Evolutionary conservation across 2,888 invertebrate species (phyloP).

Genomic region (Zaprionus obscuricornis): DNA sequence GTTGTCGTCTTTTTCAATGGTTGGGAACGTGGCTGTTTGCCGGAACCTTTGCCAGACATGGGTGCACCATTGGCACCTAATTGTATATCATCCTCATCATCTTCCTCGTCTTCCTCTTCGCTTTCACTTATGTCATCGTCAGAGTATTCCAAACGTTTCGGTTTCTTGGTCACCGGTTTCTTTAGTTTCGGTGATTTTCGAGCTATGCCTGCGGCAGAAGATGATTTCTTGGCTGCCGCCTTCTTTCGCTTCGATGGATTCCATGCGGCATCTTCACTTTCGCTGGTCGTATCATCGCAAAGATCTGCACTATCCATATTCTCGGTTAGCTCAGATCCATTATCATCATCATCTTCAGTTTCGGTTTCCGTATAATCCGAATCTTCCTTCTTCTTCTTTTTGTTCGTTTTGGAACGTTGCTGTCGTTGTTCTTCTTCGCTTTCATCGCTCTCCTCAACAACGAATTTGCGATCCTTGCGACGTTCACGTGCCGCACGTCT

Average conservation of each 20-base stretch:
- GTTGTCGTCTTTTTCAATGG: slow-evolving; percentile 61
- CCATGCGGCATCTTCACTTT: slow-evolving; percentile 82
- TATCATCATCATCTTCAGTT: slow-evolving; percentile 84
- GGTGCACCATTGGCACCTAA: slow-evolving; percentile 55
- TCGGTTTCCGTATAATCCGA: slow-evolving; percentile 86
- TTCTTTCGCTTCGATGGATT: slow-evolving; percentile 81
- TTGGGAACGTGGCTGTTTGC: slow-evolving; percentile 80
- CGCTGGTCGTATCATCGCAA: slow-evolving; percentile 83
- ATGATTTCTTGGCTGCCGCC: slow-evolving; percentile 60
- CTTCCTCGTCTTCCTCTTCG: slow-evolving; percentile 87
- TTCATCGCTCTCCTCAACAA: slow-evolving; percentile 85
- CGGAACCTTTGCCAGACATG: slow-evolving; percentile 74
- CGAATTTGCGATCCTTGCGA: slow-evolving; percentile 81
- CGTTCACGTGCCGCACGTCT: slow-evolving; percentile 84
- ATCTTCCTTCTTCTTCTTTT: slow-evolving; percentile 84
- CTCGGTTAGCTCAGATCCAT: slow-evolving; percentile 80
- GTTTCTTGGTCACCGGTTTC: slow-evolving; percentile 66
- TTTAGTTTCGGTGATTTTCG: slow-evolving; percentile 78
- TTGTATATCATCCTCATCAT: slow-evolving; percentile 80
- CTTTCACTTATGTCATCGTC: slow-evolving; percentile 81
- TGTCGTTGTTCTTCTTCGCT: slow-evolving; percentile 83
- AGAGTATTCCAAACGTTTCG: slow-evolving; percentile 77
- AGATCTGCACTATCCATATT: slow-evolving; percentile 83
- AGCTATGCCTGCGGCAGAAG: slow-evolving; percentile 40
- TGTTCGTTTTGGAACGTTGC: slow-evolving; percentile 63